Conservation (phyloP, 2,113 vertebrate species). For the Siniperca knerii region DNA sequence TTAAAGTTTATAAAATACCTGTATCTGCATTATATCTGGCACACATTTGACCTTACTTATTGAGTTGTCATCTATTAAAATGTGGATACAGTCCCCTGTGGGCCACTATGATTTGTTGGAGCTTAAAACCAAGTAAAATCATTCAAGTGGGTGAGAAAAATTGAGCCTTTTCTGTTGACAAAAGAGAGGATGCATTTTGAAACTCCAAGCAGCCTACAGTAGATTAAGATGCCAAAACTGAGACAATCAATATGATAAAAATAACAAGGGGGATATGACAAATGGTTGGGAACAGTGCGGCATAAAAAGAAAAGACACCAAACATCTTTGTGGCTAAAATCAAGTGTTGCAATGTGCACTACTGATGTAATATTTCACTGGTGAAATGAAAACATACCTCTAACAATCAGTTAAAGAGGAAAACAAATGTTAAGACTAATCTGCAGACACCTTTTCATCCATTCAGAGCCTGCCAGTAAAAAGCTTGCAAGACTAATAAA, state of each 20-base stretch:
- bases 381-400: constrained; percentile 1
- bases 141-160: background rate
- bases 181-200: constrained; percentile 9
- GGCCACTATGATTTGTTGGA: constrained; percentile 5
- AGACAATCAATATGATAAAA: background rate
- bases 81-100: background rate
- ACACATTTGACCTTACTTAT: constrained; percentile 5
- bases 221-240: constrained; percentile 8
- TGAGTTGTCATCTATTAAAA: constrained; percentile 16
- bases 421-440: constrained; percentile 13
- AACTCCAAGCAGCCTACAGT: background rate
- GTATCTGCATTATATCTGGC: background rate
- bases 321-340: background rate
- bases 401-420: constrained; percentile 11
- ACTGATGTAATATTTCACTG: constrained; percentile 12
- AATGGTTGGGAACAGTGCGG: background rate
- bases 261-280: background rate
- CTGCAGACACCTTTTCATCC: constrained; percentile 18
- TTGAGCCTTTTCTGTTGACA: background rate
- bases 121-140: background rate
- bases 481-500: constrained; percentile 24
- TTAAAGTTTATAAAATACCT: constrained; percentile 8
- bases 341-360: background rate
- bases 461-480: constrained; percentile 15
- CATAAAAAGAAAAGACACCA: background rate